These are phyloP conservation scores for Montipora capitata DNA, from an alignment of 92 coral and sea anemone genomes.

Conservation along the genomic window DNA sequence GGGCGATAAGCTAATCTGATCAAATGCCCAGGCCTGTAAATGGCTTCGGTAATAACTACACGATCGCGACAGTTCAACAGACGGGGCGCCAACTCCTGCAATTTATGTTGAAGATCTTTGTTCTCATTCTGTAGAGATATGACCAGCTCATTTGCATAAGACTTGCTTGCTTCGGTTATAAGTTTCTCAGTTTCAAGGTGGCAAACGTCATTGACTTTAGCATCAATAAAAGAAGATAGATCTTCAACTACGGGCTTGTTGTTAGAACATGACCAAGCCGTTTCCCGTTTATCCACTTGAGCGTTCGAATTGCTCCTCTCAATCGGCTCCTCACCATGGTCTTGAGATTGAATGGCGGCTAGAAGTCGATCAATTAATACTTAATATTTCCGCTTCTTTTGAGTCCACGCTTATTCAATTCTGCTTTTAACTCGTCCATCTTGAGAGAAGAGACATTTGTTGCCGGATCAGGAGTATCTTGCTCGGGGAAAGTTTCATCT, in stretches of 20 bases:
- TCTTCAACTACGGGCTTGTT: conserved; percentile 29
- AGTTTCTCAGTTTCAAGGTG: conserved; percentile 33
- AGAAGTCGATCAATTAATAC: conserved; percentile 24
- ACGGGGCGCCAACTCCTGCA: neutral
- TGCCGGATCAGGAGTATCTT: conserved; percentile 31
- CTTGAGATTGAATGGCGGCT: conserved; percentile 27
- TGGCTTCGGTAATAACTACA: neutral
- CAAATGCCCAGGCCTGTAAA: neutral
- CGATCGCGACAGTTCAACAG: neutral
- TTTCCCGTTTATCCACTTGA: conserved; percentile 10
- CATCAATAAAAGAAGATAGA: conserved; percentile 14
- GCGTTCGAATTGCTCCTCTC: conserved; percentile 29
- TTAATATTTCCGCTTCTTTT: conserved; percentile 22
- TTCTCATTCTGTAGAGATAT: conserved; percentile 15
- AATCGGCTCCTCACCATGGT: conserved; percentile 31
- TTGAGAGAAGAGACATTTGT: conserved; percentile 28
- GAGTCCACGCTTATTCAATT: conserved; percentile 35
- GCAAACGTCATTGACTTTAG: conserved; percentile 29
- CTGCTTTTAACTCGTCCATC: conserved; percentile 36
- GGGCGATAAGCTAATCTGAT: neutral
- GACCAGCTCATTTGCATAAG: conserved; percentile 26
- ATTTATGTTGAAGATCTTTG: conserved; percentile 11
- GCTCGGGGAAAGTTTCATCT: neutral
- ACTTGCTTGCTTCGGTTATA: conserved; percentile 6
- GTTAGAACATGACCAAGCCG: conserved; percentile 1